Conservation (phyloP, 1,140 invertebrate species). For the Drosophila yakuba region DNA sequence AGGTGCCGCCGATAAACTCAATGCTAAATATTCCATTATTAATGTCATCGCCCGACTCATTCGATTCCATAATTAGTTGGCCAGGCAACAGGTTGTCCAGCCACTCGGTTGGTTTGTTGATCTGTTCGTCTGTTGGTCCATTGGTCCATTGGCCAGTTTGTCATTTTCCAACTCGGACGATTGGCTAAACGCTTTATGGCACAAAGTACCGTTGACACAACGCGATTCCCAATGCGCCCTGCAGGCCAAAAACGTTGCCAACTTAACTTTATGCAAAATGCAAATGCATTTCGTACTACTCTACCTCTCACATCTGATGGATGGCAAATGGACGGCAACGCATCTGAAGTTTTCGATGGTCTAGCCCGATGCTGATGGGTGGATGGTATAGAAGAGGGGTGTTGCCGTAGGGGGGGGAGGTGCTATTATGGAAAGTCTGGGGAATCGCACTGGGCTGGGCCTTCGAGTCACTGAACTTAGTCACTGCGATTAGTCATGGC, state of each 20-base stretch:
- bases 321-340: conserved; percentile 58
- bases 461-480: conserved; percentile 44
- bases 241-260: conserved; percentile 65
- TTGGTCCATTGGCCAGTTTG: conserved; percentile 13
- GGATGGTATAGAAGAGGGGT: not conserved
- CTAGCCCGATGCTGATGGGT: not conserved
- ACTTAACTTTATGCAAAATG: conserved; percentile 79
- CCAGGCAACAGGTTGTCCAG: conserved; percentile 25
- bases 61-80: conserved; percentile 75
- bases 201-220: conserved; percentile 75
- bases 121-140: not conserved
- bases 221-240: conserved; percentile 56
- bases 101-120: conserved; percentile 5
- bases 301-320: conserved; percentile 51
- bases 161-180: conserved; percentile 24
- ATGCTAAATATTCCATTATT: conserved; percentile 81
- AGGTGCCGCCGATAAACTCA: conserved; percentile 81
- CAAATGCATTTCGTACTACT: conserved; percentile 64
- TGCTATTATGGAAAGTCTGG: conserved; percentile 32
- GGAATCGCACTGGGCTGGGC: conserved; percentile 32
- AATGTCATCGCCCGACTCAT: conserved; percentile 59
- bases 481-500: conserved; percentile 54
- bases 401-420: not conserved
- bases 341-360: conserved; percentile 40
- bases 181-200: conserved; percentile 80